Evolutionary conservation across 2,113 vertebrate species (phyloP).

Genomic region (Bagarius yarrelli): DNA sequence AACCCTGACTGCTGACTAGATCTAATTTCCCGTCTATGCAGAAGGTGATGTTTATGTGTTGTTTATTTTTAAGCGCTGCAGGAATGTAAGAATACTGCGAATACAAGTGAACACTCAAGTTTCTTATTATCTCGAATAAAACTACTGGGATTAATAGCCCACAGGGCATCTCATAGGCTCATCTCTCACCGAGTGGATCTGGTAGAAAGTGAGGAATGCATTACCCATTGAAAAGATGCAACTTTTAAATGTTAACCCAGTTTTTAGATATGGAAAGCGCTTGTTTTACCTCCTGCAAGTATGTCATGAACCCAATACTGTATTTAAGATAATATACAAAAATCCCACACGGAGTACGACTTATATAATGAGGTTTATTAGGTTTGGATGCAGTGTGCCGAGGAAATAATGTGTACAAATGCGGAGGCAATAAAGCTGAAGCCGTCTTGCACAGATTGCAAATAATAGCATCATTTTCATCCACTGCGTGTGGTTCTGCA

Average conservation of each 20-base stretch:
- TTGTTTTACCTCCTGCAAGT: neutral
- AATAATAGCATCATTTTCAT: neutral
- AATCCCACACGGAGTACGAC: neutral
- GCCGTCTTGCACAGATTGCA: neutral
- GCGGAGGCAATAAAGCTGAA: neutral
- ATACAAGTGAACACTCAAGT: conserved; percentile 25
- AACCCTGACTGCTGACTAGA: neutral
- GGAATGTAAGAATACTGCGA: conserved; percentile 31
- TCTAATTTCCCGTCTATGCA: neutral
- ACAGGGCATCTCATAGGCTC: conserved; percentile 19
- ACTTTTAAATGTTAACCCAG: neutral
- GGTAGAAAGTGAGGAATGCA: neutral
- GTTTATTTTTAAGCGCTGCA: conserved; percentile 12
- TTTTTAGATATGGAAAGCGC: neutral
- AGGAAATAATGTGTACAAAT: neutral
- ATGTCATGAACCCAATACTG: neutral
- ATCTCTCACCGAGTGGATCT: conserved; percentile 31
- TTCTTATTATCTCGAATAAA: conserved; percentile 40
- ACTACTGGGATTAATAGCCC: conserved; percentile 38
- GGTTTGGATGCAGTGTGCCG: neutral
- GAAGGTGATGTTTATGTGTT: neutral
- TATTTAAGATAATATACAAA: neutral
- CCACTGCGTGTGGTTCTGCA: neutral
- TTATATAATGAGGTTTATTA: neutral
- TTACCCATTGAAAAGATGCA: conserved; percentile 3